phyloP scores from a whole-genome alignment of 2,113 vertebrate species.

The Colinus virginianus region DNA sequence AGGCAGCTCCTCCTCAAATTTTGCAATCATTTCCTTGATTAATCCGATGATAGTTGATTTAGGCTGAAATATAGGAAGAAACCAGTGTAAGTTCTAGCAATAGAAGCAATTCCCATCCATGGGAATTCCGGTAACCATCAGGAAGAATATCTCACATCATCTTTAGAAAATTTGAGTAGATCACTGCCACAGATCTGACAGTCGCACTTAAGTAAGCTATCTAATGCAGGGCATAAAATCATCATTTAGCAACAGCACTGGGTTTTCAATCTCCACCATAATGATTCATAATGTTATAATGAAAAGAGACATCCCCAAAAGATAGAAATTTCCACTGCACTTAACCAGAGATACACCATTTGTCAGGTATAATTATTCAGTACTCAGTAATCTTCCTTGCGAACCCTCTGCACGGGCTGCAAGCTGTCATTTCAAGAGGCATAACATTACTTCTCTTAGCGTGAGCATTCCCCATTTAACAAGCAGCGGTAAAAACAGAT shows the following conservation, averaged over 20 bases:
- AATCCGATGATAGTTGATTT: constrained; percentile 87
- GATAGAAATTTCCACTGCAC: not conserved
- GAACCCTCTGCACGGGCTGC: not conserved
- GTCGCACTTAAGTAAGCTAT: not conserved
- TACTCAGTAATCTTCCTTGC: not conserved
- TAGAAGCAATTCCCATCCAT: not conserved
- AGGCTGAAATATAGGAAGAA: constrained; percentile 81
- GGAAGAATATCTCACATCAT: not conserved
- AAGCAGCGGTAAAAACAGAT: not conserved
- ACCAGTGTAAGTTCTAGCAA: not conserved
- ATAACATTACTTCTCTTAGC: not conserved
- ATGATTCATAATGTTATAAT: not conserved
- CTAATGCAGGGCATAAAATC: not conserved
- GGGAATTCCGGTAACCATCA: not conserved
- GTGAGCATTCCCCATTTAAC: not conserved
- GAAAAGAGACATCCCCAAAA: not conserved
- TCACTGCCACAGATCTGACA: not conserved
- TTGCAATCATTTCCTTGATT: constrained; percentile 90
- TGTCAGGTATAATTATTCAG: not conserved
- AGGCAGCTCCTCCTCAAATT: constrained; percentile 94
- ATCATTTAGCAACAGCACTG: not conserved
- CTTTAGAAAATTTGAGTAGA: not conserved
- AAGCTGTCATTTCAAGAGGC: not conserved
- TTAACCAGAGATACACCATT: not conserved
- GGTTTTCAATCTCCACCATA: not conserved